A percentile compares a stretch with the other conserved stretches of the same genome.
These are phyloP conservation scores for Dendrocincla tyrannina DNA, from an alignment of 2,797 vertebrate genomes.

Conservation along the genomic window DNA sequence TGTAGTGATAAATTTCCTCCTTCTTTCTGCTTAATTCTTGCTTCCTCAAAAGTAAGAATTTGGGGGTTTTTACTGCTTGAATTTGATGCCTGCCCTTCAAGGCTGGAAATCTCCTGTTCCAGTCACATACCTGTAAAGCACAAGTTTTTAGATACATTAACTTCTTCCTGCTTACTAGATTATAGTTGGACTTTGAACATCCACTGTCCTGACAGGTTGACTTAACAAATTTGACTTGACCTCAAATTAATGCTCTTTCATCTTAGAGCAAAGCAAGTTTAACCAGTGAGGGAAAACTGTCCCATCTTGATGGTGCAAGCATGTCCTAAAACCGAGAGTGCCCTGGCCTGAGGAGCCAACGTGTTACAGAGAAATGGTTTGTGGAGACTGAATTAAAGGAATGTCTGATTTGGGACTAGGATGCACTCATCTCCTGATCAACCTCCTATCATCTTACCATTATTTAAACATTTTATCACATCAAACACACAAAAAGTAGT, in stretches of 20 bases:
- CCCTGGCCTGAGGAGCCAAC: neutral
- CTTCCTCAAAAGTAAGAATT: neutral
- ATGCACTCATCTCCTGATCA: neutral
- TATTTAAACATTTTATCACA: neutral
- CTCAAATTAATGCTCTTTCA: neutral
- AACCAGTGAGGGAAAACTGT: neutral
- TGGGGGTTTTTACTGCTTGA: neutral
- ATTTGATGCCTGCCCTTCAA: neutral
- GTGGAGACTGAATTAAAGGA: neutral
- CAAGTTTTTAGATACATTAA: neutral
- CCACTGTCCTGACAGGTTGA: neutral
- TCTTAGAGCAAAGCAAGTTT: neutral
- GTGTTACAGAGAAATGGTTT: neutral
- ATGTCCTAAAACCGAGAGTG: neutral
- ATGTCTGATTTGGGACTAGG: neutral
- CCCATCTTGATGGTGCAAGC: neutral
- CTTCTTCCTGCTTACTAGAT: neutral
- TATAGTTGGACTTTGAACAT: neutral
- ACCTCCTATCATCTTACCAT: neutral
- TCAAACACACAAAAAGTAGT: neutral
- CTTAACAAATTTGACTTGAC: neutral
- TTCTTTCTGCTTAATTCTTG: neutral
- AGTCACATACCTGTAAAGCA: neutral
- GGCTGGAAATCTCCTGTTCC: neutral
- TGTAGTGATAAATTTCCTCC: neutral